Base-by-base conservation (phyloP, 1,140 invertebrate species). In the Oscheius sp. region DNA sequence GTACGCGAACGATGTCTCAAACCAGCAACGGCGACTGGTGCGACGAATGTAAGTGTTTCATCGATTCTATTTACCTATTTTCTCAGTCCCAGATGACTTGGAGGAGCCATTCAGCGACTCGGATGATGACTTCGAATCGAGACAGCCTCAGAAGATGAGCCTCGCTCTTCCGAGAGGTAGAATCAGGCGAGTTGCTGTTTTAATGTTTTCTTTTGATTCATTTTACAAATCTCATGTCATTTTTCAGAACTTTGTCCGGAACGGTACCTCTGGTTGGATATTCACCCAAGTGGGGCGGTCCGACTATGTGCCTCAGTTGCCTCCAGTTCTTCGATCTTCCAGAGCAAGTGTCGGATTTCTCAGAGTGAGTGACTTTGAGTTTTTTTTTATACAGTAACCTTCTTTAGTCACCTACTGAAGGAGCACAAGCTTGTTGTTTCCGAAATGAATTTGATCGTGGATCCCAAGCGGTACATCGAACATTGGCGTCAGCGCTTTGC, bases 261-360 rank as follows among this genome's bases (percentile, higher is more conserved):
- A 84, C 82, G 23, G 79, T 82, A n/a, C 82, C 81, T n/a, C 32
- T 61, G 10, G 78, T 83, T 2, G 80, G 80, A 26, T 83, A 70
- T 59, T 71, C 76, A n/a, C 82, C 82, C n/a, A 83, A 85, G 52
- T 83, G 81, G 81, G 82, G 82, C 26, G 82, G 82, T 0, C 83
- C 82, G 1, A 83, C 83, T 4, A 83, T 83, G 82, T 83, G 82
- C 65, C 45, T 83, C 23, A 79, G 71, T 26, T 83, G 82, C 45
- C 62, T 83, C 28, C 78, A 83, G 38, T 83, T 83, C 63, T 83
- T 83, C 62, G 79, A 83, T 66, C 71, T 83, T 18, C 82, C 82
- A 28, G 83, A 84, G 29, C 59, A 78, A 35, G 73, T 82, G 20
- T 45, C 59, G 13, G 71, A 83, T 13, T 82, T 82, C 74, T n/a